Base-by-base conservation (phyloP, 1,140 invertebrate species). In the Drosophila nikananu region DNA sequence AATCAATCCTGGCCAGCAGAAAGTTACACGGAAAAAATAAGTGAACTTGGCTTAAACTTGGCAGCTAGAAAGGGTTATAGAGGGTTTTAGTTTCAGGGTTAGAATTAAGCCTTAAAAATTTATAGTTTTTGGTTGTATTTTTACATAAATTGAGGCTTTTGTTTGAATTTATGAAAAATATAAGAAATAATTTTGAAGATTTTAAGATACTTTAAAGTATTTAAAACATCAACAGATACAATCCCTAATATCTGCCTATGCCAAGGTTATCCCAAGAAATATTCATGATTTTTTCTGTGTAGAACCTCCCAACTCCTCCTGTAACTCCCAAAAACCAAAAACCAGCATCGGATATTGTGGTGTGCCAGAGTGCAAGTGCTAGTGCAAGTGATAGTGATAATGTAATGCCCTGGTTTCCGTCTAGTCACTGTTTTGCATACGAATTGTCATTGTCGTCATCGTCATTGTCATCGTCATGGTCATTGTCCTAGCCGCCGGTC, bases 341-440 rank as follows among this genome's bases (percentile, higher is more conserved):
- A 25, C 46, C 44, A 41, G 21, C 76, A 63, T 72, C 52, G 64
- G 46, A 58, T 59, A 79, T 63, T 72, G 42, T 64, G 77, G 75
- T 79, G 75, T 78, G 48, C 49, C 25, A 51, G n/a, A n/a, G 71
- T 77, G 37, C 61, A 32, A 71, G 70, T 73, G 67, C 12, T 35
- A 51, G 71, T 77, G 39, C 61, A 32, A 72, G 70, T 73, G 67
- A 27, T 61, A 73, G 70, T 73, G 70, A 52, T 74, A 61, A 30
- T 74, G 67, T 73, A 61, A 73, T 73, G 54, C 35, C 70, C 46
- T 61, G 55, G 71, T 74, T 74, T 74, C 55, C 70, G 77, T 79
- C 77, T 59, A 64, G 67, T 80, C 77, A 80, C 57, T 77, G 64
- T 77, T 77, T 77, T 77, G 62, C 73, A 77, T 77, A 77, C 62